Percentiles rank a stretch among this genome's conserved stretches.
Conservation (phyloP, 2,888 invertebrate genomes). For the Drosophila monieri region DNA sequence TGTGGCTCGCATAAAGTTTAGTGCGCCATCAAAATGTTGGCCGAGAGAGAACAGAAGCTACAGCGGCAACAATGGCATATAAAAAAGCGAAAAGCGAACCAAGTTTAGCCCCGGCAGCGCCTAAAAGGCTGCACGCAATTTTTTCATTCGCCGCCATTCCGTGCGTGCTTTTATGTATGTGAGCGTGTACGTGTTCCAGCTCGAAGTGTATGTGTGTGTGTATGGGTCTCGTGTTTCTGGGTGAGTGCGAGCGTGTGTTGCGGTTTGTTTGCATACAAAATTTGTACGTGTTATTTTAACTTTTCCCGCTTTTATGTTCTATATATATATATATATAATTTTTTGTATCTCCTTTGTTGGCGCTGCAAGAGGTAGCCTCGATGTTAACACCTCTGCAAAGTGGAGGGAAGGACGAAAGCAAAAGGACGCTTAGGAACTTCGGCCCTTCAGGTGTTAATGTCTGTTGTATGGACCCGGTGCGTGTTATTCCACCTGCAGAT, state of each 20-base stretch:
- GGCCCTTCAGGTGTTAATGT: constrained; percentile 73
- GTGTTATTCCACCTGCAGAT: constrained; percentile 57
- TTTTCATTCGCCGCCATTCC: constrained; percentile 62
- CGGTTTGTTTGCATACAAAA: constrained; percentile 71
- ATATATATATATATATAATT: constrained; percentile 49
- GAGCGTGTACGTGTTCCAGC: constrained; percentile 6
- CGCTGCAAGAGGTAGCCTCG: constrained; percentile 35
- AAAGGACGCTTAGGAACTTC: constrained; percentile 25
- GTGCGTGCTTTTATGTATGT: constrained; percentile 29
- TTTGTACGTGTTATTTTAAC: constrained; percentile 66
- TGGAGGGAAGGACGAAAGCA: not conserved
- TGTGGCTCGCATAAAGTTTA: constrained; percentile 72
- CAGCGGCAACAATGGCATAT: constrained; percentile 28
- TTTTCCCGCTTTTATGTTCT: constrained; percentile 48
- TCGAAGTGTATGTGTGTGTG: constrained; percentile 15
- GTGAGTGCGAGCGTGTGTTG: constrained; percentile 32
- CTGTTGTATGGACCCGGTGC: constrained; percentile 54
- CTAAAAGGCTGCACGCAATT: constrained; percentile 76
- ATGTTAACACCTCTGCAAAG: constrained; percentile 56
- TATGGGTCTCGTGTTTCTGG: not conserved
- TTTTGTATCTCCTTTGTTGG: constrained; percentile 44
- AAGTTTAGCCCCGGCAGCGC: constrained; percentile 38
- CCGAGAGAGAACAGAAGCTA: constrained; percentile 10
- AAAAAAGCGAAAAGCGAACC: constrained; percentile 14
- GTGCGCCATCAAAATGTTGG: constrained; percentile 62